These are phyloP conservation scores for Sylvia atricapilla DNA, from an alignment of 2,113 vertebrate species.

Conservation along the genomic window DNA sequence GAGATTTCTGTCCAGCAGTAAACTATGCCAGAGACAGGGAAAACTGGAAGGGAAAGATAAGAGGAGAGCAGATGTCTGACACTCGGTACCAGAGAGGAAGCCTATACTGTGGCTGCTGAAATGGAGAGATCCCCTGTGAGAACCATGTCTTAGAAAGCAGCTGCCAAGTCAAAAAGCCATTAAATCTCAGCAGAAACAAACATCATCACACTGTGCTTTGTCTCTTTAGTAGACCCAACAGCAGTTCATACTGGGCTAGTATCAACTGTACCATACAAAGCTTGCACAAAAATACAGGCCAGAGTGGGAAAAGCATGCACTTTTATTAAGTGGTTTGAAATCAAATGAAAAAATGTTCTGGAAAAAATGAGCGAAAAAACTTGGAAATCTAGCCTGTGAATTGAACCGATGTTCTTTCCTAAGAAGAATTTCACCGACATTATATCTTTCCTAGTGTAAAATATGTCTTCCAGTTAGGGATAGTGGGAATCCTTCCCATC, in stretches of 20 bases:
- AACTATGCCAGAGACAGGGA: not conserved
- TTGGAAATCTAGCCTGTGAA: not conserved
- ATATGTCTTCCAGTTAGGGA: not conserved
- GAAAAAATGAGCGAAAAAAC: not conserved
- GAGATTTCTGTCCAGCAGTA: not conserved
- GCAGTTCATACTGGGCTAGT: slow-evolving; percentile 16
- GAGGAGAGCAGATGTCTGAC: slow-evolving; percentile 48
- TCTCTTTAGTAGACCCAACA: slow-evolving; percentile 38
- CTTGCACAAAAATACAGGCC: not conserved
- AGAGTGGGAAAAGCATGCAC: not conserved
- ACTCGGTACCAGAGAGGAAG: slow-evolving; percentile 3
- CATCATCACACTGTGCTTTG: not conserved
- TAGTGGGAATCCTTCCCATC: not conserved
- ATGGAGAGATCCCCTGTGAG: slow-evolving; percentile 51
- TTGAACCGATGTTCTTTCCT: not conserved
- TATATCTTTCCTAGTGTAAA: not conserved
- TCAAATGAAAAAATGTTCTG: not conserved
- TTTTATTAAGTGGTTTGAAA: not conserved
- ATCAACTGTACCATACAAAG: not conserved
- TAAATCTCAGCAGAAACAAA: slow-evolving; percentile 62
- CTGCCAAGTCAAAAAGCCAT: slow-evolving; percentile 59
- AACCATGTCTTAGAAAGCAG: slow-evolving; percentile 35
- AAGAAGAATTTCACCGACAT: not conserved
- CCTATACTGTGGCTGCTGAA: slow-evolving; percentile 16
- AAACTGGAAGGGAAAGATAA: slow-evolving; percentile 40